phyloP scores from a whole-genome alignment of 2,797 vertebrate species.

The Urosaurus nigricauda region DNA sequence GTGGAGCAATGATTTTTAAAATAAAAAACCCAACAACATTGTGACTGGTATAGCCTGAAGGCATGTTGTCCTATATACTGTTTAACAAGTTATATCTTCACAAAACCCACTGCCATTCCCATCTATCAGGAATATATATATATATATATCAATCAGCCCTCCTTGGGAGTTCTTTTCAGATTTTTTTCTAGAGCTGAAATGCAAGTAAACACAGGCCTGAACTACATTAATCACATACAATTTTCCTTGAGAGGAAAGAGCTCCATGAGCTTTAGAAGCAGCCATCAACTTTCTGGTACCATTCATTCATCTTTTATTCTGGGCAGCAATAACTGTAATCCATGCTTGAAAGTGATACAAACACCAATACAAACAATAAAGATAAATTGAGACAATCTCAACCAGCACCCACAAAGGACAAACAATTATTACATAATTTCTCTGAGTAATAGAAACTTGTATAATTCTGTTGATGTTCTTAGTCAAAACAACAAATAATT shows the following conservation, averaged over 20 bases:
- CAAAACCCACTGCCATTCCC: slow-evolving; percentile 21
- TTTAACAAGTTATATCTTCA: neutral
- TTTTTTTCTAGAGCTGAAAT: slow-evolving; percentile 23
- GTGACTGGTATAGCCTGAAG: slow-evolving; percentile 11
- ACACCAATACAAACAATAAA: neutral
- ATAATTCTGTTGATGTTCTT: neutral
- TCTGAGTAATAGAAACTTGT: neutral
- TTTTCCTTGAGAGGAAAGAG: slow-evolving; percentile 19
- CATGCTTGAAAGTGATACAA: neutral
- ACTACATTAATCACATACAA: slow-evolving; percentile 14
- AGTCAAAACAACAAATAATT: neutral
- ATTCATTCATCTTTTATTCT: neutral
- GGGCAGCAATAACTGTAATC: neutral
- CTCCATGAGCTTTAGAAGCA: neutral
- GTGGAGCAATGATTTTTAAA: slow-evolving; percentile 51
- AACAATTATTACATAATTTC: neutral
- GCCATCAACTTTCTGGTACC: neutral
- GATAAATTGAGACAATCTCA: neutral
- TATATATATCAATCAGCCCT: slow-evolving; percentile 41
- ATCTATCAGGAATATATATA: slow-evolving; percentile 7
- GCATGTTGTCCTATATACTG: neutral
- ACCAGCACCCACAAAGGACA: neutral
- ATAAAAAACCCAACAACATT: neutral
- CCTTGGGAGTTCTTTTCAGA: slow-evolving; percentile 25
- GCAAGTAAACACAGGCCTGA: slow-evolving; percentile 8